These are phyloP conservation scores for Laticauda colubrina DNA, from an alignment of 2,113 vertebrate species.

Conservation along the genomic window DNA sequence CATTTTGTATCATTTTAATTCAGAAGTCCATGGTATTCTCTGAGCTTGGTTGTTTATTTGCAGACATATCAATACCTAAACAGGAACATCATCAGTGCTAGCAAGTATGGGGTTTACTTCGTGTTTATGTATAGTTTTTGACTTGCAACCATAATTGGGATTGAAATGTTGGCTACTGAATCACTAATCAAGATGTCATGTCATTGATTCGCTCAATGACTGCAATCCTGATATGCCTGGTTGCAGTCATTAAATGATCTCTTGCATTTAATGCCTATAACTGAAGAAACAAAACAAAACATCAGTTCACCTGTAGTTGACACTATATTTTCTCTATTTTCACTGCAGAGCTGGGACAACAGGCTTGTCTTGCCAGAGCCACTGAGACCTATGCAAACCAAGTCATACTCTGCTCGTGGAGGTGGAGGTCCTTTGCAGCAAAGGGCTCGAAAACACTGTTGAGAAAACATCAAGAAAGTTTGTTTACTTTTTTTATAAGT, in stretches of 20 bases:
- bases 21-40: background rate
- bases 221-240: background rate
- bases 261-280: background rate
- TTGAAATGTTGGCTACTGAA: background rate
- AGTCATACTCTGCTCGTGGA: conserved; percentile 92
- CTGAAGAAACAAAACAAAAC: background rate
- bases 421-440: conserved; percentile 97
- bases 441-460: conserved; percentile 94
- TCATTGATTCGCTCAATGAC: background rate
- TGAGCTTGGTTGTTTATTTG: background rate
- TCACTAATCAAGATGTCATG: background rate
- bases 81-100: background rate
- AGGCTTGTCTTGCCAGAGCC: conserved; percentile 95
- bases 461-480: conserved; percentile 26
- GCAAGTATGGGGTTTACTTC: background rate
- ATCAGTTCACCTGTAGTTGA: conserved; percentile 88
- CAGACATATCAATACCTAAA: background rate
- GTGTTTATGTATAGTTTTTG: background rate
- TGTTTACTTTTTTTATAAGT: background rate
- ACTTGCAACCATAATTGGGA: background rate
- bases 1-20: background rate
- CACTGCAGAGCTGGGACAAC: conserved; percentile 89
- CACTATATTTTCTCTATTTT: conserved; percentile 82
- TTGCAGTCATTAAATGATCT: background rate
- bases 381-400: conserved; percentile 96